Percentiles rank a stretch among this genome's conserved stretches.
phyloP scores from a whole-genome alignment of 2,888 invertebrate species.

The Pollenia angustigena region DNA sequence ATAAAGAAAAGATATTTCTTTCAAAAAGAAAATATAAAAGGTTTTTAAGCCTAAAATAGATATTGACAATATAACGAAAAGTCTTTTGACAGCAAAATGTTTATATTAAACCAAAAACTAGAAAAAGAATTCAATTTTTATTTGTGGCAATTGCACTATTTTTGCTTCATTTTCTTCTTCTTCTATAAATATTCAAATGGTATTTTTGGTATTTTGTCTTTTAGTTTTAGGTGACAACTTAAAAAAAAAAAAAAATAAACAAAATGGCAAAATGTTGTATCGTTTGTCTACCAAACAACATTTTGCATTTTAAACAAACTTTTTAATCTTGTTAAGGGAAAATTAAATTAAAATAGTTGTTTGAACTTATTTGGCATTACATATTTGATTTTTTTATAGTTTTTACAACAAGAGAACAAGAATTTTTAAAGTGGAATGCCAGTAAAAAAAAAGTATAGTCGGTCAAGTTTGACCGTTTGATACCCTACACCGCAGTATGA shows the following conservation, averaged over 20 bases:
- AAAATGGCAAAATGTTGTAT: constrained; percentile 38
- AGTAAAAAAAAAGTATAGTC: background rate
- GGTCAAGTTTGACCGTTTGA: too few species aligned
- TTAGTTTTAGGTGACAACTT: constrained; percentile 52
- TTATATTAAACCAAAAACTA: constrained; percentile 44
- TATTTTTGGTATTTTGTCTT: constrained; percentile 12
- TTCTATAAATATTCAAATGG: constrained; percentile 36
- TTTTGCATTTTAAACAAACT: constrained; percentile 39
- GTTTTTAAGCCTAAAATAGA: constrained; percentile 54
- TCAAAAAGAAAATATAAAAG: constrained; percentile 16
- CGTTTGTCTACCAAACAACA: background rate
- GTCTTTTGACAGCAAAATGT: constrained; percentile 41
- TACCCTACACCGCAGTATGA: too few species aligned
- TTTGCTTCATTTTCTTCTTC: constrained; percentile 33
- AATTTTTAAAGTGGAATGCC: constrained; percentile 10
- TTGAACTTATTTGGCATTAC: constrained; percentile 39
- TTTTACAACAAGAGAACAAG: background rate
- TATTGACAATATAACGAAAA: constrained; percentile 64
- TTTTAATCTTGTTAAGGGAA: constrained; percentile 57
- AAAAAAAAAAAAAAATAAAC: constrained; percentile 7
- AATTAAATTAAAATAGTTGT: constrained; percentile 55
- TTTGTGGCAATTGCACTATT: constrained; percentile 50
- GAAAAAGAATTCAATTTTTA: constrained; percentile 9
- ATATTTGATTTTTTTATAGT: constrained; percentile 1
- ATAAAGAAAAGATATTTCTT: constrained; percentile 15